Evolutionary conservation across 2,113 vertebrate genomes (phyloP).

Genomic region (Pterocles gutturalis): DNA sequence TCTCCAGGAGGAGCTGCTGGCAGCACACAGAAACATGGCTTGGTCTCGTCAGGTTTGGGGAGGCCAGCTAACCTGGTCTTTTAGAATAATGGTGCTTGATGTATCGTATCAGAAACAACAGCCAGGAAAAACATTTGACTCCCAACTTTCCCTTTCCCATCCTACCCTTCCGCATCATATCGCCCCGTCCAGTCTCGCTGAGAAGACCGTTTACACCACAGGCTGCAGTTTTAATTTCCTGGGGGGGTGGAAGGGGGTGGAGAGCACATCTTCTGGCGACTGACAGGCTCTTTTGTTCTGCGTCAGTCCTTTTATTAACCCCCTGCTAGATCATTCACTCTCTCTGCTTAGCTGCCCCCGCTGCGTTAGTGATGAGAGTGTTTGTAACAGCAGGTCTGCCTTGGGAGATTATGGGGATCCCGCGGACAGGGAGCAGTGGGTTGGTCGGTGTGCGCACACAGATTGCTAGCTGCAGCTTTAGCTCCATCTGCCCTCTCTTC

Average conservation of each 20-base stretch:
- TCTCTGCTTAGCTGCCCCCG: slow-evolving; percentile 31
- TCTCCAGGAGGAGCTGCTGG: background rate
- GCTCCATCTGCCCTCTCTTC: slow-evolving; percentile 48
- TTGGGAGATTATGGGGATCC: slow-evolving; percentile 69
- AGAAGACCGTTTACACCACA: background rate
- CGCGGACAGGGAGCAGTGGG: slow-evolving; percentile 34
- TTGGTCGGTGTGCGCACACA: slow-evolving; percentile 15
- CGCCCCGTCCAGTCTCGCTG: background rate
- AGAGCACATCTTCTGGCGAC: slow-evolving; percentile 41
- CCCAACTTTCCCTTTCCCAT: background rate
- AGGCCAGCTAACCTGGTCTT: background rate
- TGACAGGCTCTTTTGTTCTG: slow-evolving; percentile 64
- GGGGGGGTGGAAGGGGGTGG: slow-evolving; percentile 20
- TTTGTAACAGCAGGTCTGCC: slow-evolving; percentile 73
- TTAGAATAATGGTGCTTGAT: background rate
- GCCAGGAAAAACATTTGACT: background rate
- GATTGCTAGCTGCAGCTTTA: slow-evolving; percentile 54
- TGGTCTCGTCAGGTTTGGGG: background rate
- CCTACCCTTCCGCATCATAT: background rate
- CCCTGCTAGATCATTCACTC: slow-evolving; percentile 56
- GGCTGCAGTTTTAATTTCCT: slow-evolving; percentile 64
- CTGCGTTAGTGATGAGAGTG: slow-evolving; percentile 75
- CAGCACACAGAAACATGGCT: background rate
- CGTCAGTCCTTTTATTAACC: slow-evolving; percentile 69
- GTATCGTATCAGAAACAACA: background rate